Conservation (phyloP, 2,797 vertebrate species). For the Gouania willdenowi region DNA sequence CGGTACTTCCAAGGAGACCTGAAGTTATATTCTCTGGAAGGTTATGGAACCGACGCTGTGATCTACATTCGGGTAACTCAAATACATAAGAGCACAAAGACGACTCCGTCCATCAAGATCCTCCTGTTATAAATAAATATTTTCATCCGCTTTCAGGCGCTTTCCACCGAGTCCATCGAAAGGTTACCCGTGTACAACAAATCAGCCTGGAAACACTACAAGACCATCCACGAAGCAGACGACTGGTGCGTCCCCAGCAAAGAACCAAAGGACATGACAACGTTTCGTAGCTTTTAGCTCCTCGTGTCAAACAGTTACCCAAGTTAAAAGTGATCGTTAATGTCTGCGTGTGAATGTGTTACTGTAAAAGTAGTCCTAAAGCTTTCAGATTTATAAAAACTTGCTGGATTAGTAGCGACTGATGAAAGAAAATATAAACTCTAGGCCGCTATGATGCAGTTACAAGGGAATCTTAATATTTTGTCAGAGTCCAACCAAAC, state of each 20-base stretch:
- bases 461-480: too few species aligned
- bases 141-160: slow-evolving; percentile 72
- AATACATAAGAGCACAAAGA: not conserved
- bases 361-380: too few species aligned
- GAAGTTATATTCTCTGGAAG: slow-evolving; percentile 96
- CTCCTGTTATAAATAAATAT: too few species aligned
- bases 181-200: slow-evolving; percentile 96
- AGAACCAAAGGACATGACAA: slow-evolving; percentile 97
- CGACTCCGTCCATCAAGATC: too few species aligned
- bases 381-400: too few species aligned
- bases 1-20: slow-evolving; percentile 97
- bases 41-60: slow-evolving; percentile 91
- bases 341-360: not conserved
- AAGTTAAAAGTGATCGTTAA: not conserved
- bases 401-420: too few species aligned
- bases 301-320: not conserved
- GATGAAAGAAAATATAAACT: too few species aligned
- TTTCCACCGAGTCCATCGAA: slow-evolving; percentile 95
- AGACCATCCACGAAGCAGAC: slow-evolving; percentile 89
- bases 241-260: slow-evolving; percentile 98
- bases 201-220: slow-evolving; percentile 96
- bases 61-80: slow-evolving; percentile 90
- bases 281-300: slow-evolving; percentile 86
- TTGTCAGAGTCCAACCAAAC: too few species aligned
- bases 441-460: too few species aligned